These are phyloP conservation scores for Orthonyx spaldingii DNA, from an alignment of 2,113 vertebrate species.

Conservation along the genomic window DNA sequence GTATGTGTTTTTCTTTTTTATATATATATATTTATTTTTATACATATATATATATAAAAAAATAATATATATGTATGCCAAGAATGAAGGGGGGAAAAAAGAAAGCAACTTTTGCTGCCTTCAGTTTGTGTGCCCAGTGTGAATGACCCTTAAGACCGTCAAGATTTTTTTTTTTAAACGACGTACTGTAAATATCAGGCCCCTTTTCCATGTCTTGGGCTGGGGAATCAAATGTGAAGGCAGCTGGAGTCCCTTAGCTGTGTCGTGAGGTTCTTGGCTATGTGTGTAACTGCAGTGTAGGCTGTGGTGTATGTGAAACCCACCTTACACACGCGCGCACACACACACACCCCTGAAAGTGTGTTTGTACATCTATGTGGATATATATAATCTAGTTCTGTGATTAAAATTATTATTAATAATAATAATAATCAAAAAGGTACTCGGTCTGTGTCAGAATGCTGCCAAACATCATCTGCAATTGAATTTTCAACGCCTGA, in stretches of 20 bases:
- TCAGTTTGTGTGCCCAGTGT: neutral
- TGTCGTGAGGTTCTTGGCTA: slow-evolving; percentile 17
- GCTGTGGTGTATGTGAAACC: slow-evolving; percentile 42
- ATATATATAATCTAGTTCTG: slow-evolving; percentile 59
- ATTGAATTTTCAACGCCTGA: slow-evolving; percentile 52
- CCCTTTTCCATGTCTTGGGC: neutral
- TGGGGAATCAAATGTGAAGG: neutral
- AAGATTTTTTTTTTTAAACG: neutral
- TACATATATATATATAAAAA: slow-evolving; percentile 58
- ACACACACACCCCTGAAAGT: slow-evolving; percentile 5
- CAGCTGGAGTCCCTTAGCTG: neutral
- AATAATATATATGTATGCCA: slow-evolving; percentile 48
- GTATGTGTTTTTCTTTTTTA: slow-evolving; percentile 29
- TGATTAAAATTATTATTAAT: slow-evolving; percentile 61
- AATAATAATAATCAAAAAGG: slow-evolving; percentile 55
- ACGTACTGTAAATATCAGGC: neutral
- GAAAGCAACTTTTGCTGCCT: slow-evolving; percentile 31
- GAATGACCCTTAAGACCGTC: neutral
- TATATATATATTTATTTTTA: slow-evolving; percentile 63
- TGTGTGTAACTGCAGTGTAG: slow-evolving; percentile 25
- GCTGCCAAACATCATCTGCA: slow-evolving; percentile 61
- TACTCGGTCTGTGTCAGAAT: slow-evolving; percentile 65
- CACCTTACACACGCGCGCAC: neutral
- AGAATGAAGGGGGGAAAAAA: neutral
- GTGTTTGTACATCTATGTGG: slow-evolving; percentile 54